Percentiles rank a stretch among this genome's conserved stretches.
These are phyloP conservation scores for Diarsia dahlii DNA, from an alignment of 2,888 invertebrate genomes.

Conservation along the genomic window DNA sequence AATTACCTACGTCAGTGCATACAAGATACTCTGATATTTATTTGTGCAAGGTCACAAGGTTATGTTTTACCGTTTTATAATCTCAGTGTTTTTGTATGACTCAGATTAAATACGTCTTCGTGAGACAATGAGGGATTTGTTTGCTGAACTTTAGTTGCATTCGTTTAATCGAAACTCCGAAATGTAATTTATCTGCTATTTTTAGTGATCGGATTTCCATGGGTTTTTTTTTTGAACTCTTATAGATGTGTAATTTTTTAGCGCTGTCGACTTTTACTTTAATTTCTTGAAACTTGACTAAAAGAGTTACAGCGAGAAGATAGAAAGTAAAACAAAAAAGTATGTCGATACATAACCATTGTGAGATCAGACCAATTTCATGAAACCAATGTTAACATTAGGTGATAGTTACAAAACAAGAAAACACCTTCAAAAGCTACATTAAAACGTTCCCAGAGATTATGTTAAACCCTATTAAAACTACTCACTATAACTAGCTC, in stretches of 20 bases:
- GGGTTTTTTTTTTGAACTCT: too few species aligned
- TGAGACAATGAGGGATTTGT: background rate
- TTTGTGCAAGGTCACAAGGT: background rate
- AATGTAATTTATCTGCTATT: background rate
- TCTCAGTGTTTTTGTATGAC: background rate
- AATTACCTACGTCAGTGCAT: background rate
- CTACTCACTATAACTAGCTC: conserved; percentile 1
- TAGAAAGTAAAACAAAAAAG: background rate
- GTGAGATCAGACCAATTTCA: background rate
- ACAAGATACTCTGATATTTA: background rate
- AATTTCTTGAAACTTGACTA: too few species aligned
- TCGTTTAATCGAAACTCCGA: background rate
- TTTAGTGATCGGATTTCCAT: too few species aligned
- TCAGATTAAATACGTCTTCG: background rate
- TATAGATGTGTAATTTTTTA: too few species aligned
- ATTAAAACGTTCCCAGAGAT: conserved; percentile 2
- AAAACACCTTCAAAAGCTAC: too few species aligned
- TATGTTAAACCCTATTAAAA: conserved; percentile 3
- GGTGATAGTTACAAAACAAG: too few species aligned
- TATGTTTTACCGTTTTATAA: background rate
- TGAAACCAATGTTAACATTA: too few species aligned
- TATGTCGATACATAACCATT: background rate
- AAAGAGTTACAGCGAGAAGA: background rate
- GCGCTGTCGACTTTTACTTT: too few species aligned
- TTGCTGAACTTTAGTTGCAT: too few species aligned